A percentile compares a stretch with the other conserved stretches of the same genome.
Conservation (phyloP, 2,797 vertebrate genomes). For the Syndactyla subalaris region DNA sequence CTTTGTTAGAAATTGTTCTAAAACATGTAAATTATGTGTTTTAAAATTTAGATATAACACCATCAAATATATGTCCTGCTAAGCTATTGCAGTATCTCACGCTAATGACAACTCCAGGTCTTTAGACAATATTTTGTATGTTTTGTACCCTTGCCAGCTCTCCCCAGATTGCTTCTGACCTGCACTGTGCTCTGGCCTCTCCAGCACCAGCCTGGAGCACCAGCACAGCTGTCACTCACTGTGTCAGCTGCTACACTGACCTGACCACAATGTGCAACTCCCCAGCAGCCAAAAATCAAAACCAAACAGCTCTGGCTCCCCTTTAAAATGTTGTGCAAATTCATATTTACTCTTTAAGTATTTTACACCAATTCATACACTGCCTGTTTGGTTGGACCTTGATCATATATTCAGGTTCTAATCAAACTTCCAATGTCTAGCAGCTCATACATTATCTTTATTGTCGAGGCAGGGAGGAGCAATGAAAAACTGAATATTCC, state of each 20-base stretch:
- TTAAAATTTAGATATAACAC: not conserved
- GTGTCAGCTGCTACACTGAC: not conserved
- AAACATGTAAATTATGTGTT: not conserved
- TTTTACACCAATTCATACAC: not conserved
- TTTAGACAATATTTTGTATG: rapidly evolving
- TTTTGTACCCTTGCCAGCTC: not conserved
- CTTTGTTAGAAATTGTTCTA: not conserved
- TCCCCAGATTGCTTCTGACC: not conserved
- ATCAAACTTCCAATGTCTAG: not conserved
- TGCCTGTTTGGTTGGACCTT: not conserved
- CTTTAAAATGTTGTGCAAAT: not conserved
- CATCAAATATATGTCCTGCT: rapidly evolving
- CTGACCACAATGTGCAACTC: rapidly evolving
- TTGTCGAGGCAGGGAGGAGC: not conserved
- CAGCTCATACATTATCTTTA: not conserved
- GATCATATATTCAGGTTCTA: not conserved
- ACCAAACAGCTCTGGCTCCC: not conserved
- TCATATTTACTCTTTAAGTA: not conserved
- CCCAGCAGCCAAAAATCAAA: not conserved
- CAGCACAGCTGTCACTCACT: not conserved
- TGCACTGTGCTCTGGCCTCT: not conserved
- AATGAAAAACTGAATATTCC: not conserved
- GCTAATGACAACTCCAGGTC: not conserved
- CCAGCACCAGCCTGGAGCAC: not conserved
- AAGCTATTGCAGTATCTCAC: not conserved